Evolutionary conservation across 2,113 vertebrate genomes (phyloP).

Genomic region (Eulemur macaco): DNA sequence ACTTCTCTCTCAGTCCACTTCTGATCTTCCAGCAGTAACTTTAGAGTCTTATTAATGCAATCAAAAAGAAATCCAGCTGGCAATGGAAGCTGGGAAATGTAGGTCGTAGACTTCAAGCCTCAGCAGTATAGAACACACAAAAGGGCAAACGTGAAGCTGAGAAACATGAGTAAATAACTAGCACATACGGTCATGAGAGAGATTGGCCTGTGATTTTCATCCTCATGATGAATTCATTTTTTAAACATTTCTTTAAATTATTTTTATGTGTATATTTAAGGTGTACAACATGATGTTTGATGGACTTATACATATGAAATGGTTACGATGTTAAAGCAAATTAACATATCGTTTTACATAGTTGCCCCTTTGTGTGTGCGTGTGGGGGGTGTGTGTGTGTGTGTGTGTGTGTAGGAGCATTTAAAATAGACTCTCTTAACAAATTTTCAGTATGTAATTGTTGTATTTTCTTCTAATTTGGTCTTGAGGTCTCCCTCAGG

Average conservation of each 20-base stretch:
- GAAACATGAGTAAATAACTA: background rate
- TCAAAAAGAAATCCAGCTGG: background rate
- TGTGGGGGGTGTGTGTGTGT: accelerated
- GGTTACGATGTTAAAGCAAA: background rate
- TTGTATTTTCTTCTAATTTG: background rate
- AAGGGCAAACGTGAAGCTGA: background rate
- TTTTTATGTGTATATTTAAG: background rate
- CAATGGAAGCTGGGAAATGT: background rate
- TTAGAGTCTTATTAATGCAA: background rate
- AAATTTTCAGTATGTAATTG: background rate
- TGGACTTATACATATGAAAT: background rate
- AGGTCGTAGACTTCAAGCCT: background rate
- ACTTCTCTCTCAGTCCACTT: background rate
- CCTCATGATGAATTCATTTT: background rate
- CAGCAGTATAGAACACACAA: background rate
- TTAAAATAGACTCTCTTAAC: background rate
- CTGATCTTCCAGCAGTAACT: background rate
- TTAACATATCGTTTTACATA: background rate
- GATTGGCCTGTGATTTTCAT: background rate
- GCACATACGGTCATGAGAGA: background rate
- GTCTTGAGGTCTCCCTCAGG: background rate
- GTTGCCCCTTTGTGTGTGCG: background rate
- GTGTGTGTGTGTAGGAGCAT: no score
- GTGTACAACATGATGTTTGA: background rate
- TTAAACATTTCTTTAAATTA: background rate